Conservation (phyloP, 2,113 vertebrate species). For the Pithys albifrons region DNA sequence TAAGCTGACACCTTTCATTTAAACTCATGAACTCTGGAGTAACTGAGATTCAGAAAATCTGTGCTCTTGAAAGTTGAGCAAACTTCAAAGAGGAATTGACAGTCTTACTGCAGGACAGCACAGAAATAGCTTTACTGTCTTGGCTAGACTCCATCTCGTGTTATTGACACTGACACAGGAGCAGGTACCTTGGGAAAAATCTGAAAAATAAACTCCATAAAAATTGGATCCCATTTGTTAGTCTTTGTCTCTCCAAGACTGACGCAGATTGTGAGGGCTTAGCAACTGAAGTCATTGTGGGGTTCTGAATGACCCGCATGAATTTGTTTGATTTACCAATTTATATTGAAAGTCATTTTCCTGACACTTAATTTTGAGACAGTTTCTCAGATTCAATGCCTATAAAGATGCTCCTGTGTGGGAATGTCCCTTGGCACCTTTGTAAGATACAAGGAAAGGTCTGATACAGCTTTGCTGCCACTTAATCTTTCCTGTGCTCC, state of each 20-base stretch:
- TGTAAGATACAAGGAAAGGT: not conserved
- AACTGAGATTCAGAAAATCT: not conserved
- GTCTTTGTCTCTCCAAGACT: not conserved
- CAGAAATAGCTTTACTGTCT: not conserved
- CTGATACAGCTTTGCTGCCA: not conserved
- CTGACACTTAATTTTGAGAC: not conserved
- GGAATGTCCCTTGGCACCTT: not conserved
- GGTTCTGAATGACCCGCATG: not conserved
- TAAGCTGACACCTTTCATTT: not conserved
- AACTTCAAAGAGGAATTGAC: not conserved
- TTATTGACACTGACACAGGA: not conserved
- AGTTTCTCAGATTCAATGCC: not conserved
- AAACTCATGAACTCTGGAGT: not conserved
- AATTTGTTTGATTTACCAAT: not conserved
- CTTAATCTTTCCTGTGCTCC: not conserved
- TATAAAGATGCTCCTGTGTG: not conserved
- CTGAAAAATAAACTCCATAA: not conserved
- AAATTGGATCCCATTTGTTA: not conserved
- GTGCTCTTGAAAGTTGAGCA: not conserved
- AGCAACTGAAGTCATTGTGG: not conserved
- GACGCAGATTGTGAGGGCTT: not conserved
- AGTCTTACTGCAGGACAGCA: not conserved
- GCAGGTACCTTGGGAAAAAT: not conserved
- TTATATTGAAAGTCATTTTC: not conserved
- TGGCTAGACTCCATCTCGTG: not conserved